Conservation (phyloP, 2,888 invertebrate species). For the Drosophila longiperda region DNA sequence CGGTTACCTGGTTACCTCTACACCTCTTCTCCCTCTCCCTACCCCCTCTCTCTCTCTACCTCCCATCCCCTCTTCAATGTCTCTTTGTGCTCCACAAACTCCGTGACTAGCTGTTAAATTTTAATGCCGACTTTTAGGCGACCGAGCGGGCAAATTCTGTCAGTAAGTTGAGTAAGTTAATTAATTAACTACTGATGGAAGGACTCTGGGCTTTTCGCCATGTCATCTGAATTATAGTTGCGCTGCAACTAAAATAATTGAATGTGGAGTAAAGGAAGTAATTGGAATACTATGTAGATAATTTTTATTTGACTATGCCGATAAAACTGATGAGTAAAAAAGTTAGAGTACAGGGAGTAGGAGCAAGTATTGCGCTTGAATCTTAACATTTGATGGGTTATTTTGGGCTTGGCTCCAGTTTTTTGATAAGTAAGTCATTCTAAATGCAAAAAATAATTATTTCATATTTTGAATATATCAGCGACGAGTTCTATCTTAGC, state of each 20-base stretch:
- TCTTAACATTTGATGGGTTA: neutral
- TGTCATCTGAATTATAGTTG: slow-evolving; percentile 16
- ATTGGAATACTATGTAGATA: neutral
- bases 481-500: neutral
- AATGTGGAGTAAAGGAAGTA: neutral
- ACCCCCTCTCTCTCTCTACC: neutral
- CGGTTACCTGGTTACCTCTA: slow-evolving; percentile 30
- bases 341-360: neutral
- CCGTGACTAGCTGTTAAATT: slow-evolving; percentile 34
- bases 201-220: neutral
- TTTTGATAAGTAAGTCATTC: neutral
- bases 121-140: slow-evolving; percentile 67
- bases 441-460: neutral
- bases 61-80: neutral
- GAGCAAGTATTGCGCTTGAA: neutral
- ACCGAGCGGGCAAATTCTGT: slow-evolving; percentile 8
- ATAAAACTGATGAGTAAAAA: neutral
- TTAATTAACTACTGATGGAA: slow-evolving; percentile 48
- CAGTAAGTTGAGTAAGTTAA: slow-evolving; percentile 44
- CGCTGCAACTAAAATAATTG: neutral
- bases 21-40: slow-evolving; percentile 3
- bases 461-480: neutral
- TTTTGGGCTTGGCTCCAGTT: neutral
- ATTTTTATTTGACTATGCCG: neutral
- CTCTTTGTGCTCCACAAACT: slow-evolving; percentile 4